phyloP scores from a whole-genome alignment of 1,140 invertebrate species.

The Metopolophium dirhodum region DNA sequence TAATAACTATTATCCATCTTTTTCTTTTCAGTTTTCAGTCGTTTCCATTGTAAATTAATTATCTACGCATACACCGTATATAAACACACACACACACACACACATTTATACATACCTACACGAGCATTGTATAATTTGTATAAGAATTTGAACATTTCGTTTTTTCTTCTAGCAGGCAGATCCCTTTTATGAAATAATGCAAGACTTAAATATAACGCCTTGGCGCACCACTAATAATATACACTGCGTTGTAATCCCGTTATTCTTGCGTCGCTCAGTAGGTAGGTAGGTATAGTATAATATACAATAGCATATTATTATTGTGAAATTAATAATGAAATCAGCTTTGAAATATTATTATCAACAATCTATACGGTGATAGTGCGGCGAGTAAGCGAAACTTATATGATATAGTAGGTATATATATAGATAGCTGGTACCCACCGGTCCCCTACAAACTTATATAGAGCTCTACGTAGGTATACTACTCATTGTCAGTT shows the following conservation, averaged over 20 bases:
- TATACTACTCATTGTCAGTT: too few relatives aligned
- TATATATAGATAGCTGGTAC: too few relatives aligned
- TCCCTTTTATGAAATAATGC: background rate
- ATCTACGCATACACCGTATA: background rate
- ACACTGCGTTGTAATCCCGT: background rate
- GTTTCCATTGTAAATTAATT: background rate
- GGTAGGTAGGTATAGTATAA: background rate
- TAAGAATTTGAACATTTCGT: background rate
- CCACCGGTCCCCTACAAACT: too few relatives aligned
- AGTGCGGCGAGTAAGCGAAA: background rate
- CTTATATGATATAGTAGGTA: background rate
- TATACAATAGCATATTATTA: background rate
- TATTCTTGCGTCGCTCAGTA: background rate
- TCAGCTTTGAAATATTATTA: background rate
- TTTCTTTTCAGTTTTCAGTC: background rate
- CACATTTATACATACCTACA: too few relatives aligned
- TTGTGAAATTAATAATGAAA: background rate
- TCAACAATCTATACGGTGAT: background rate
- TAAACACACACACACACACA: background rate
- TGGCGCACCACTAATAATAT: background rate
- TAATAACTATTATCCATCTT: background rate
- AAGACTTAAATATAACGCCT: background rate
- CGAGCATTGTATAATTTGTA: too few relatives aligned
- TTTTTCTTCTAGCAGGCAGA: background rate
- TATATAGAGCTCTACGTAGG: too few relatives aligned